phyloP scores from a whole-genome alignment of 2,797 vertebrate species.

The Peromyscus nudipes region DNA sequence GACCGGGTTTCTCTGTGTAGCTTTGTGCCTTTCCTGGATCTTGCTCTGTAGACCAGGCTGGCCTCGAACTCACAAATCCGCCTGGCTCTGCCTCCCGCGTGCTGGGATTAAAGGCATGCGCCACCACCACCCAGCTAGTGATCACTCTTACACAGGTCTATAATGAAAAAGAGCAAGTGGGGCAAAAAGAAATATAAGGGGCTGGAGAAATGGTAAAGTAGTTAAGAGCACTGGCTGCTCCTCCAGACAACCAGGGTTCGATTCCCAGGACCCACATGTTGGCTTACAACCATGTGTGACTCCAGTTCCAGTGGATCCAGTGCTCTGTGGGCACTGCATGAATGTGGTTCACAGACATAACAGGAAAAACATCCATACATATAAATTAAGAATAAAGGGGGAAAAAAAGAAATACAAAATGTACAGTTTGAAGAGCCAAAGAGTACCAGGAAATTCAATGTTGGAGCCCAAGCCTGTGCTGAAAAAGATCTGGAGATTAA shows the following conservation, averaged over 20 bases:
- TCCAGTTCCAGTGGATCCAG: background rate
- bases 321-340: no score
- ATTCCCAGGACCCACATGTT: background rate
- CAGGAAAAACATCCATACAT: background rate
- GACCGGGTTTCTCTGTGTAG: no score
- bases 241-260: background rate
- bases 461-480: background rate
- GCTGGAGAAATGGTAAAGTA: no score
- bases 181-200: background rate
- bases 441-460: background rate
- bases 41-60: no score
- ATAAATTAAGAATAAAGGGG: background rate
- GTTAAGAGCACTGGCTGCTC: background rate
- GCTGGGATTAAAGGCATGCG: no score
- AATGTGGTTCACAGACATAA: background rate
- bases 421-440: background rate
- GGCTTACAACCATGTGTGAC: background rate
- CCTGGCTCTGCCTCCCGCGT: no score
- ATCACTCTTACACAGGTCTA: background rate
- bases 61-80: no score
- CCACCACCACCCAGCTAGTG: no score
- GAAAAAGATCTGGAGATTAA: background rate
- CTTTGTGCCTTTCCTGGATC: no score
- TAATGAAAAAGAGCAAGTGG: no score
- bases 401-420: background rate